Evolutionary conservation across 2,888 invertebrate genomes (phyloP), one percentile per base, ranked within the genome.

Genomic region (Heliconius hortense): DNA sequence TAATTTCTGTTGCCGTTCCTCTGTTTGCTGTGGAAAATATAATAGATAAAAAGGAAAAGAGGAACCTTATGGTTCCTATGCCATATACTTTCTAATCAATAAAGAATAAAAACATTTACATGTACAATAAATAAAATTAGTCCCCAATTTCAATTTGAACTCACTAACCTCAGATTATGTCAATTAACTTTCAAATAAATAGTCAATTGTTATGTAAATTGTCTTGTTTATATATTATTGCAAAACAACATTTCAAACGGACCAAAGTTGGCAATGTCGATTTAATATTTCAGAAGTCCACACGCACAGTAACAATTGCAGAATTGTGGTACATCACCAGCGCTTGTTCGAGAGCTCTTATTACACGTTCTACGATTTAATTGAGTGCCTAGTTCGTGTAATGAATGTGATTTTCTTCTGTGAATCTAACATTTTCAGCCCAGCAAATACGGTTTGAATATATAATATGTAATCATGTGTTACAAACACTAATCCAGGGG

Each of bases 301-400:
- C 78, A 76, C 76, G 69, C 74, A 77, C 76, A 72, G 76, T 74
- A 75, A 63, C 68, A 78, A 78, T 76, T 35, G 64, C n/a, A 28
- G n/a, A 68, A 31, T 75, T 79, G 83, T 78, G 82, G 82, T 80
- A 80, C 82, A 82, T 82, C 82, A 81, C 77, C 75, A 78, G 80
- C 74, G 78, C 79, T 73, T 78, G 80, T 74, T 78, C 72, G 73
- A 82, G 79, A 81, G 79, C 80, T 81, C 81, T 81, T 83, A 84
- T 86, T 83, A 84, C 82, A 80, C 81, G 79, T 79, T 78, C 82
- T 76, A 79, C 80, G 80, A 84, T 85, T 84, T 85, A 87, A 87
- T 86, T 85, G 83, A 83, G 82, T 83, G 80, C 78, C 76, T 76
- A 76, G 76, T 76, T 79, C 74, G 76, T 77, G 77, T 78, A 79